phyloP scores from a whole-genome alignment of 2,888 invertebrate species.

The Caenorhabditis parvicauda region DNA sequence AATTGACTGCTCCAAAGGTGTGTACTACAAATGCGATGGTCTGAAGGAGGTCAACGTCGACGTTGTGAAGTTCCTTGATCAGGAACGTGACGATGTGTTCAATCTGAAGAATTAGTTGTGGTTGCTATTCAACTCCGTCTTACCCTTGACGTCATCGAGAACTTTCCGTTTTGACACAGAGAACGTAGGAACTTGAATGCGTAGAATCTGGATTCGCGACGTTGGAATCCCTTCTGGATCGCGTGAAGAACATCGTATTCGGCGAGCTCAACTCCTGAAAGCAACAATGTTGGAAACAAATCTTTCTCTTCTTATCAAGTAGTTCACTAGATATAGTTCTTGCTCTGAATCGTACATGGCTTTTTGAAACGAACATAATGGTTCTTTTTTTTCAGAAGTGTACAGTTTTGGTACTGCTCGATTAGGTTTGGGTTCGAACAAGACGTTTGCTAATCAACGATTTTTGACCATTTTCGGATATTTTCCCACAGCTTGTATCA shows the following conservation, averaged over 20 bases:
- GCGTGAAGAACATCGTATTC: constrained; percentile 9
- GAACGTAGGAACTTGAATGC: constrained; percentile 12
- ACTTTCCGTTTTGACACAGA: constrained; percentile 13
- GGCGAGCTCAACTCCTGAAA: constrained; percentile 5
- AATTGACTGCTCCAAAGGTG: constrained; percentile 21
- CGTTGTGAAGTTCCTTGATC: constrained; percentile 16
- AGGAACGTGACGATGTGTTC: constrained; percentile 23
- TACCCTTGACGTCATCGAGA: constrained; percentile 20
- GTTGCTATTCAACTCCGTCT: neutral
- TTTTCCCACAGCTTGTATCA: too few relatives aligned
- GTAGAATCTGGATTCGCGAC: neutral
- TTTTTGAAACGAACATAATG: too few relatives aligned
- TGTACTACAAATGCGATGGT: constrained; percentile 20
- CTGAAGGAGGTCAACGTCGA: constrained; percentile 19
- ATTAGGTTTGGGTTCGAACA: too few relatives aligned
- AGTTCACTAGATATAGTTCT: too few relatives aligned
- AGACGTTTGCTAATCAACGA: too few relatives aligned
- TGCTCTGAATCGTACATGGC: too few relatives aligned
- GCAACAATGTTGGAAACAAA: neutral
- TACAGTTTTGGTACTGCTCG: too few relatives aligned
- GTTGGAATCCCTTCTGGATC: constrained; percentile 15
- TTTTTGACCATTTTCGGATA: too few relatives aligned
- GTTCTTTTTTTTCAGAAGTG: too few relatives aligned
- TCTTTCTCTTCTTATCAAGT: too few relatives aligned
- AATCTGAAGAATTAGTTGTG: constrained; percentile 11